Base-by-base conservation (phyloP, 2,888 invertebrate genomes). In the Entomobrya proxima region DNA sequence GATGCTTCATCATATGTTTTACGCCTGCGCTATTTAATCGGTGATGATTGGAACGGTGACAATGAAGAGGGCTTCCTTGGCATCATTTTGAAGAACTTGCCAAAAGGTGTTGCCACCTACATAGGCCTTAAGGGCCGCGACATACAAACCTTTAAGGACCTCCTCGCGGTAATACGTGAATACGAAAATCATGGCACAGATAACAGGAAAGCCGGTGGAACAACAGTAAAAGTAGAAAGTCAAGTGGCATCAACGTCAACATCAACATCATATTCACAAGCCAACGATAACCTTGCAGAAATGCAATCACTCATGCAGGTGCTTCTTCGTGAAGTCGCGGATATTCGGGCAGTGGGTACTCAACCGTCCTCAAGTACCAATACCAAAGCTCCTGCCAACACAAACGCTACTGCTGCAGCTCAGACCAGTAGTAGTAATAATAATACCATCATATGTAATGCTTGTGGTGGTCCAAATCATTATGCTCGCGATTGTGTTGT, bases 41-140 rank as follows among this genome's bases (percentile, higher is more conserved):
- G 74, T 2, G 74, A 74, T n/a, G 74, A 74, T 30, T 74, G 74
- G 74, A 69, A 11, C 2, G 18, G 50, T 9, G 74, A 47, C 4
- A 21, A 74, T 47, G 74, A 74, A 7, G 74, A 2, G 11, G 18
- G 1, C 1, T 47, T 18, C n/a, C 24, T 30, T 2, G 30, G 27
- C 5, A 40, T 44, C 15, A 21, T 69, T n/a, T 3, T 69, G 2
- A 18, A 50, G 3, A n/a, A n/a, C n/a, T n/a, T n/a, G n/a, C n/a
- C n/a, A n/a, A n/a, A n/a, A n/a, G n/a, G n/a, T n/a, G n/a, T 74
- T 27, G 50, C 74, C 32, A 27, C 74, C 9, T 74, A 47, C 21
- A 74, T 74, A 4, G 18, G 32, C 15, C 27, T 24, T 7, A 74
- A 74, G 18, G 18, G n/a, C 27, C 4, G 27, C 7, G 7, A 47